Base-by-base conservation (phyloP, 2,797 vertebrate genomes). In the Sciaenops ocellatus region DNA sequence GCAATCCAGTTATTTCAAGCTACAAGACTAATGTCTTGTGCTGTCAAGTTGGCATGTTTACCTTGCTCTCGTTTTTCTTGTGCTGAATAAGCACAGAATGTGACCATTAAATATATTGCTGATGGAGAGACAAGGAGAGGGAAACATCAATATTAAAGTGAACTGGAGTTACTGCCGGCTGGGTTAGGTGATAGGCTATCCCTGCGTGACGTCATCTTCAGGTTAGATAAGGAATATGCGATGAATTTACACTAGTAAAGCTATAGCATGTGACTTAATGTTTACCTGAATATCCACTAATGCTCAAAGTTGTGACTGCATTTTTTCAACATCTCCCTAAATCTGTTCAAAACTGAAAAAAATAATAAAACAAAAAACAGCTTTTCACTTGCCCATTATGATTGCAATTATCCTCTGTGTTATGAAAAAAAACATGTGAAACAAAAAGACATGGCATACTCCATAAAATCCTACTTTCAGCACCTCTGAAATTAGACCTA, bases 71-170 rank as follows among this genome's bases (percentile, higher is more conserved):
- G 65, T 88, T 91, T 89, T 83, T 85, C 90, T 85, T 71, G 81
- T 93, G 94, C 93, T 94, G 93, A 95, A 94, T 94, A 94, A 90
- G 94, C 93, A 84, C 64, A 75, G 85, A 90, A 90, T 86, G 88
- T 88, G 93, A 92, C 92, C 91, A 94, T 95, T 94, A 95, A 90
- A 93, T 87, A 83, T 94, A 95, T 95, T 94, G 92, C 94, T 94
- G 93, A 94, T 93, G 88, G 86, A 83, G 88, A 90, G 84, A 90
- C 88, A 93, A 91, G 89, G 62, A 61, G 79, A 78, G 85, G 79
- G 73, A 87, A 80, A 89, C 88, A 90, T 92, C 91, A 91, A 91
- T 93, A 93, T 90, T 83, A 77, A 93, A 91, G 83, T 76, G 63
- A 90, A 84, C 82, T 70, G 68, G 78, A 88, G 85, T 90, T 86